Evolutionary conservation across 2,888 invertebrate genomes (phyloP).

Genomic region (Lepetodrilus schrolli): DNA sequence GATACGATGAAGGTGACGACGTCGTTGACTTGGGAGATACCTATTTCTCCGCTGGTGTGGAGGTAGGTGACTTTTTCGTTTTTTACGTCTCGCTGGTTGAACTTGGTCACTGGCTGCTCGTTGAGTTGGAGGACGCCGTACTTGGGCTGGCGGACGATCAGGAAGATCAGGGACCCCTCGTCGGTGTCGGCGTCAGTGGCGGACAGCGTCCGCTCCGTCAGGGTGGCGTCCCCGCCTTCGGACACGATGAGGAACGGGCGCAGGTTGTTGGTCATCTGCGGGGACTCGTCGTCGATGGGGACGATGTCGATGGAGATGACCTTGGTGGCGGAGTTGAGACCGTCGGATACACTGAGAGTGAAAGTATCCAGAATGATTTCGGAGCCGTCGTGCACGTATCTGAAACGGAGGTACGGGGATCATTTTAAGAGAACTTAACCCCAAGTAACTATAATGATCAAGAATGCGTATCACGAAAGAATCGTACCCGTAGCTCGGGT

Average conservation of each 20-base stretch:
- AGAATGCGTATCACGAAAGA: not conserved
- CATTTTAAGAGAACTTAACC: no score
- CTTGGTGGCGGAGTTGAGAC: slow-evolving; percentile 69
- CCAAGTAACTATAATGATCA: no score
- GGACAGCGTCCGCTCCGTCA: slow-evolving; percentile 69
- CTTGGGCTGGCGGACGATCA: slow-evolving; percentile 71
- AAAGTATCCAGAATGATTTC: slow-evolving; percentile 70
- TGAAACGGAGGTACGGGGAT: slow-evolving; percentile 42
- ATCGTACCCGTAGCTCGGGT: not conserved
- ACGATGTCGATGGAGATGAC: slow-evolving; percentile 69
- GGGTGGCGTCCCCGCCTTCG: slow-evolving; percentile 69
- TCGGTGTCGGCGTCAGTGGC: slow-evolving; percentile 73
- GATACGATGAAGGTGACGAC: slow-evolving; percentile 72
- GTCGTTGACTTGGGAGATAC: slow-evolving; percentile 66
- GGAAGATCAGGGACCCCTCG: slow-evolving; percentile 67
- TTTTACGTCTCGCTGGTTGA: slow-evolving; percentile 65
- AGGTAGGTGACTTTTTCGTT: slow-evolving; percentile 66
- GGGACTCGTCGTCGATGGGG: slow-evolving; percentile 71
- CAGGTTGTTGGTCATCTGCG: slow-evolving; percentile 65
- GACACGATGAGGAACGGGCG: slow-evolving; percentile 67
- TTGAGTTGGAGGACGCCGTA: slow-evolving; percentile 67
- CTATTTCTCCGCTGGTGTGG: slow-evolving; percentile 74
- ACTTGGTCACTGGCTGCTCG: slow-evolving; percentile 64
- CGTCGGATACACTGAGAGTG: slow-evolving; percentile 70
- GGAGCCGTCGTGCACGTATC: slow-evolving; percentile 74